phyloP scores from a whole-genome alignment of 2,888 invertebrate genomes.

The Tetranychus piercei region DNA sequence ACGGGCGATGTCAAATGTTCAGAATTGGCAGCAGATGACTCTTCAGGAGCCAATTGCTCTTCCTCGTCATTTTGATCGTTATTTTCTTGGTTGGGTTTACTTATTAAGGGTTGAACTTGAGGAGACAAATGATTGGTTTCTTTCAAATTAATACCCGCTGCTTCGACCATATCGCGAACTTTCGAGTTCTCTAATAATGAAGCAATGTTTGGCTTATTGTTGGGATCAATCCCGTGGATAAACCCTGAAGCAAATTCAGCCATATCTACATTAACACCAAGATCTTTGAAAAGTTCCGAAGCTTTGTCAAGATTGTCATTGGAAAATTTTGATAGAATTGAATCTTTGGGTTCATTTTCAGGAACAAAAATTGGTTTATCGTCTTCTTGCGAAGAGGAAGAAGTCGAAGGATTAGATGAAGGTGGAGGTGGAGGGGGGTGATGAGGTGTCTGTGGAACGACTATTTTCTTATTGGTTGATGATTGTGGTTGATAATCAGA shows the following conservation, averaged over 20 bases:
- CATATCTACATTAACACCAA: conserved; percentile 3
- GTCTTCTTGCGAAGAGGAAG: neutral
- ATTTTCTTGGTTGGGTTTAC: neutral
- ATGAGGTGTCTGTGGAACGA: neutral
- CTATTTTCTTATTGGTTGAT: neutral
- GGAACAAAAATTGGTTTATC: neutral
- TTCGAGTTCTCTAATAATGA: neutral
- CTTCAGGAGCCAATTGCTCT: neutral
- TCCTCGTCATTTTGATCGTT: neutral
- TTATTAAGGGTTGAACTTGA: conserved; percentile 2
- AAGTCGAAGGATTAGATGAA: neutral
- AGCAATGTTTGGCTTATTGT: neutral
- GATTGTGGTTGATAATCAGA: neutral
- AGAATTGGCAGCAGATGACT: neutral
- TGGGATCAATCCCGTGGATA: neutral
- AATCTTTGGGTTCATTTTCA: neutral
- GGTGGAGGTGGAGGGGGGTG: neutral
- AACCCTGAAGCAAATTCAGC: conserved; percentile 3
- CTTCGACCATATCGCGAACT: neutral
- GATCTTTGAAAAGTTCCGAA: neutral
- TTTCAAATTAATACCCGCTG: neutral
- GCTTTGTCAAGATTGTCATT: neutral
- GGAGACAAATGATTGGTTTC: neutral
- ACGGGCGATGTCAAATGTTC: conserved; percentile 5
- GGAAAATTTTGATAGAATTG: neutral